Base-by-base conservation (phyloP, 2,113 vertebrate genomes). In the Symphodus melops region DNA sequence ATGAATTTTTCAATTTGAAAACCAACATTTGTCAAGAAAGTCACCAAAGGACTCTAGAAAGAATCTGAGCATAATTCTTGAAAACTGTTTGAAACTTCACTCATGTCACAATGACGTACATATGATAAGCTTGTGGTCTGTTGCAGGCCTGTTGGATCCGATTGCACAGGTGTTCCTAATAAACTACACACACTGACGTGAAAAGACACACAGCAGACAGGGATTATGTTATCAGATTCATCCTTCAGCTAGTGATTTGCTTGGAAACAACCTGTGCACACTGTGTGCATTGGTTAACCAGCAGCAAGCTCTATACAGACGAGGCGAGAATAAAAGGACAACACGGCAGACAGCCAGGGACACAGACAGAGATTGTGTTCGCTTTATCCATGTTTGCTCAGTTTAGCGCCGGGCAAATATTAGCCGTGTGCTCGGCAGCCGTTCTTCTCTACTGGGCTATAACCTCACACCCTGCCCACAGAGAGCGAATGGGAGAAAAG, bases 351-450 rank as follows among this genome's bases (percentile, higher is more conserved):
- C 55, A 55, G 84, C 80, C 77, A 74, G 75, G 80, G 68, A 83
- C 77, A 60, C 60, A 86, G 52, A 65, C 75, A 71, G 79, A 73
- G 77, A 90, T 83, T 89, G 81, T 84, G 77, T 86, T 75, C 67
- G 48, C 72, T 88, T 90, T 91, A 90, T 91, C 88, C 85, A 1
- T 87, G 91, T 93, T 90, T 91, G 91, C 88, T 88, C 88, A 90
- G 89, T 89, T 89, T 77, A 90, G 90, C 78, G 14, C 63, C 16
- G 68, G 54, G 82, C 79, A 92, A 93, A 92, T 91, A 93, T 92
- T 91, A 89, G 87, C 73, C 60, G 60, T 82, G 78, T 66, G 76
- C 82, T 81, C 54, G 28, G 73, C 78, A 67, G 80, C 84, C 49
- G 81, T 87, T 89, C 76, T 67, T 53, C 82, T 88, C 86, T 71